Conservation (phyloP, 2,797 vertebrate genomes). For the Typhlichthys eigenmanni region DNA sequence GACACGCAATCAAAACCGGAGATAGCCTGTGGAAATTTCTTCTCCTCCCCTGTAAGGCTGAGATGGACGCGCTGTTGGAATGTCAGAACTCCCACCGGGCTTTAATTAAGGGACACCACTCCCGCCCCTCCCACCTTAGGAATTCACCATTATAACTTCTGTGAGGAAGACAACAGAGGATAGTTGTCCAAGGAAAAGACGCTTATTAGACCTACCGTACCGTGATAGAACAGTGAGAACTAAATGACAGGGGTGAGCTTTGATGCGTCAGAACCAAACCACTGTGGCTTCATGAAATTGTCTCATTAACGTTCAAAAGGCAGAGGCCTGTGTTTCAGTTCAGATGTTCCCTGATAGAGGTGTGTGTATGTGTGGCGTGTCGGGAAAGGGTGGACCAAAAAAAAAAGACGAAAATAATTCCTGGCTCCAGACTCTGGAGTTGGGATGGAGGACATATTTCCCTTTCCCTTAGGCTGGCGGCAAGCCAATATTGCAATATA, state of each 20-base stretch:
- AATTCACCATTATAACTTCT: constrained; percentile 49
- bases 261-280: constrained; percentile 52
- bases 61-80: constrained; percentile 7
- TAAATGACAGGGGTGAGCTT: constrained; percentile 25
- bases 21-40: constrained; percentile 29
- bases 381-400: constrained; percentile 11
- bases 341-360: constrained; percentile 55
- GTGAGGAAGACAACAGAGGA: constrained; percentile 18
- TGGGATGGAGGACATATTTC: constrained; percentile 24
- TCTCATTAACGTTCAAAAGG: constrained; percentile 68
- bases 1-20: constrained; percentile 60
- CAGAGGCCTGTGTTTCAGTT: constrained; percentile 51
- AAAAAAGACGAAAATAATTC: constrained; percentile 10
- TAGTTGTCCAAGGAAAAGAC: constrained; percentile 59
- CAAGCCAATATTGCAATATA: constrained; percentile 55
- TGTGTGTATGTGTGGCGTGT: neutral
- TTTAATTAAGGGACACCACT: constrained; percentile 29
- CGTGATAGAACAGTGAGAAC: constrained; percentile 42
- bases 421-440: constrained; percentile 46
- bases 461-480: constrained; percentile 34
- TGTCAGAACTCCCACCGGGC: constrained; percentile 8
- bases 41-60: constrained; percentile 36
- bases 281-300: constrained; percentile 62
- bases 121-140: constrained; percentile 43
- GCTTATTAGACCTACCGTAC: constrained; percentile 69